Evolutionary conservation across 2,888 invertebrate genomes (phyloP), one percentile per base, ranked within the genome.

Genomic region (Helobdella robusta): DNA sequence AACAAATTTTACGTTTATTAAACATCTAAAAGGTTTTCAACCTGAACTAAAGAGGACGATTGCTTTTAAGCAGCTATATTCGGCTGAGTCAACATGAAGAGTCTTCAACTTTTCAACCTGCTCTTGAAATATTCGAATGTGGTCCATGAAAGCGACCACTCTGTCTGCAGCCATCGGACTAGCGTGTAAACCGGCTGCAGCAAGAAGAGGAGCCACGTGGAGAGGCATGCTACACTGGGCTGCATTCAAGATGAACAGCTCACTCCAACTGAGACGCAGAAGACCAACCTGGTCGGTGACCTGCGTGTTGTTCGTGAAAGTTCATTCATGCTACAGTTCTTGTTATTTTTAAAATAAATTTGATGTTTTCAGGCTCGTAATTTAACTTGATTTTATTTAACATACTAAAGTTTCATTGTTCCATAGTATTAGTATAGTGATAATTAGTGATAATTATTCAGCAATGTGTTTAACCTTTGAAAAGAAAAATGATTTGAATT

Each of bases 41-140:
- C 95, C 95, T 85, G 95, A 91, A 81, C 93, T 93, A 85, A 95
- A 97, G 81, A 97, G 88, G 78, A 94, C 93, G 83, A 97, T 93
- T 78, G 95, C 95, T 84, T 97, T 97, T 81, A 97, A 86, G 84
- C 95, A 97, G 83, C 92, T 91, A 84, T 95, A 97, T 83, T 97
- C 97, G 74, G 95, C 94, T 46, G 93, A 89, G 83, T 97, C 95
- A 73, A 97, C 92, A 83, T 94, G 93, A 74, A 95, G 87, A 68
- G 91, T 91, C 84, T 94, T 94, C 78, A 97, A 84, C 83, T 94
- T 94, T 83, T 95, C 95, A 81, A 95, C 92, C 84, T 94, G 93
- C 81, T 92, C 91, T 72, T 80, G 79, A 72, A 81, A 80, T 32
- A 72, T 67, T 44, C 64, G 65, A 23, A 65, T 65, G 28, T 65